Evolutionary conservation across 2,113 vertebrate genomes (phyloP), one percentile per base, ranked within the genome.

Genomic region (Triplophysa tibetana): DNA sequence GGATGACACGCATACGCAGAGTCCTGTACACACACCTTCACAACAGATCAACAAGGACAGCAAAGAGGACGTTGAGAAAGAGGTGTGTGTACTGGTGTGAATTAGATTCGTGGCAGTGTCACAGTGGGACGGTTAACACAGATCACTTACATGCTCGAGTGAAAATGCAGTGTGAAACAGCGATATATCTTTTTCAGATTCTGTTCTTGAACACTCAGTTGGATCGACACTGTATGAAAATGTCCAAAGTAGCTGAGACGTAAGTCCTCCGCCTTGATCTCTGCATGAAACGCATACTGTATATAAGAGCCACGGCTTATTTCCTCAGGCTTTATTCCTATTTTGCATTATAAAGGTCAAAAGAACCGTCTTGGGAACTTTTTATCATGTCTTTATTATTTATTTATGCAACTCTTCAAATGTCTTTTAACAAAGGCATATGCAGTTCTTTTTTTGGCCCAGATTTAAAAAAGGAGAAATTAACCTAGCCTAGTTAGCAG

Each of bases 221-320:
- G 52, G 98, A 98, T 87, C 94, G 98, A 81, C 98, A 99, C 90
- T 95, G 97, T 92, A 94, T 99, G 95, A 99, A 99, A 93, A 97
- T 99, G 96, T 99, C 98, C 81, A 99, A 99, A 93, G 98, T 99
- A 82, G 97, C 98, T 84, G 98, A 99, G 88, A 98, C 96, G 98
- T 99, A 91, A 80, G 94, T 76, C 8, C 9, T 58, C 19, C 6
- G 21, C n/a, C 8, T 58, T 58, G 2, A n/a, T 58, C 54, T 58
- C n/a, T 58, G 19, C 19, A 21, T 58, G 16, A 21, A 38, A 38
- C 33, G 33, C 33, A 38, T 38, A n/a, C n/a, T n/a, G n/a, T n/a
- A 7, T 38, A 38, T 38, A 38, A 38, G 33, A 38, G 52, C 52
- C 16, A 56, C 52, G 17, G 52, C 1, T 16, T 19, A 19, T 19